Evolutionary conservation across 2,113 vertebrate genomes (phyloP), one percentile per base, ranked within the genome.

Genomic region (Psilopsiagon aurifrons): DNA sequence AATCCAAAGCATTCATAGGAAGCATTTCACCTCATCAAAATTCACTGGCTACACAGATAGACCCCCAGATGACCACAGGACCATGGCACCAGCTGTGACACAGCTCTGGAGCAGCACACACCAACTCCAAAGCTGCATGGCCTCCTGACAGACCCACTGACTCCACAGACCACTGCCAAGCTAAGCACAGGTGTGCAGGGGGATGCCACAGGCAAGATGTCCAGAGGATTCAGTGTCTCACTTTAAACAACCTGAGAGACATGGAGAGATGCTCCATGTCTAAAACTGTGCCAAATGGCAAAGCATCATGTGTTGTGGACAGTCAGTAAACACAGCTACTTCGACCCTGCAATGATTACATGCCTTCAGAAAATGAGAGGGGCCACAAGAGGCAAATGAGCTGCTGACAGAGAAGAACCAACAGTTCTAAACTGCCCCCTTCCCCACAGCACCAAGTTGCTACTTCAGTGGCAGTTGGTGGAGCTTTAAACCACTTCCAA

Each of bases 401-500:
- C 94, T 95, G 92, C 91, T 84, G 86, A 84, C 80, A 62, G 95
- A 95, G 70, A 44, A 51, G 31, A 92, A 15, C 35, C 82, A 87
- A 51, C 43, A 51, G 84, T 67, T 67, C 22, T 67, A 8, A 14
- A 37, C 71, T 67, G 75, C 59, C 71, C 39, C 1, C 0, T 31
- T 76, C 75, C 55, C 44, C 23, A 29, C 22, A 25, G 43, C 2
- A 59, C 59, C 64, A 62, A 88, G 70, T 1, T 49, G 76, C 95
- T 92, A 49, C 94, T 95, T 39, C 88, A 95, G 92, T 17, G 94
- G 96, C 91, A 54, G 9, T 31, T 59, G 43, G 31, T 67, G 80
- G 41, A 90, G 64, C 68, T 96, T 88, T 92, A 83, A 96, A 88
- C 25, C 60, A 27, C 51, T 80, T 91, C 85, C 94, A 96, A 24